Evolutionary conservation across 2,113 vertebrate species (phyloP), one percentile per base, ranked within the genome.

Genomic region (Amazona guildingii): DNA sequence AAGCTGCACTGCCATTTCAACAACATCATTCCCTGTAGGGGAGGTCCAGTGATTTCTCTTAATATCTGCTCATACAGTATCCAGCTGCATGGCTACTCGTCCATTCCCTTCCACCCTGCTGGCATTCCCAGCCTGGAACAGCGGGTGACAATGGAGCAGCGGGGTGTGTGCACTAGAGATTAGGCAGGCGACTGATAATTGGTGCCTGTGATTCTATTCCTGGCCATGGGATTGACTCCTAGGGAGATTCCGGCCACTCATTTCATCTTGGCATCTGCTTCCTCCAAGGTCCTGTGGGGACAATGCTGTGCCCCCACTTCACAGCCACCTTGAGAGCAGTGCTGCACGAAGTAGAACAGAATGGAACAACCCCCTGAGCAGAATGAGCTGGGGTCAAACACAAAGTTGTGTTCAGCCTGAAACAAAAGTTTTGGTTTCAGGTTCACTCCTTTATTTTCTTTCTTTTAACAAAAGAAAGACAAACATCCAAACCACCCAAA

Each of bases 241-340:
- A 2, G 76, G 20, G 68, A 41, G 59, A 29, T 74, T 86, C 27
- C 33, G 88, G 91, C n/a, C 28, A 2, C 57, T 77, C n/a, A 5
- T 46, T 81, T 23, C 51, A 29, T 55, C n/a, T n/a, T 75, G 74
- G 90, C 69, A 35, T 48, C 68, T 72, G 54, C 68, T 86, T 87
- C 69, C 84, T 39, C 13, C 0, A n/a, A 43, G 68, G 41, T 44
- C 3, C 54, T 0, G 0, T 12, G 61, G 43, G 89, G 66, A 75
- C 35, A 37, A 28, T 7, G 41, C n/a, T 0, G 0, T 8, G n/a
- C 41, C 48, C 59, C 37, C 68, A 10, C 54, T 49, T 41, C 77
- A 35, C 49, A 37, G 83, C 69, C 69, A 74, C 78, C 49, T 19
- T 5, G 37, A 24, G 6, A 12, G 62, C 14, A 54, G 48, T 3